Conservation (phyloP, 2,113 vertebrate genomes). For the Antidorcas marsupialis region DNA sequence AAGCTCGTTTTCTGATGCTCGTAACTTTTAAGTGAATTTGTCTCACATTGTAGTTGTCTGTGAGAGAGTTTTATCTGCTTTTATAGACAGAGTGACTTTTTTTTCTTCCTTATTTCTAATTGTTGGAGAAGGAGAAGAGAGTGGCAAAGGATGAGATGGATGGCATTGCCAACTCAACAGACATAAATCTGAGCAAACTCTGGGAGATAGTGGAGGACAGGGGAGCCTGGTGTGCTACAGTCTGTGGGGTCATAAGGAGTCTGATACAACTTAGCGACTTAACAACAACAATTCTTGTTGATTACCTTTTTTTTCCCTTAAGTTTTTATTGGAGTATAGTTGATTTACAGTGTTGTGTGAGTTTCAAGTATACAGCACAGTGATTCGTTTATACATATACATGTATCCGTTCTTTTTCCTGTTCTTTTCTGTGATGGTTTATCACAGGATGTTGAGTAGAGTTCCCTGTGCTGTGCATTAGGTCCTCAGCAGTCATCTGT, state of each 20-base stretch:
- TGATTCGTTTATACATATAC: neutral
- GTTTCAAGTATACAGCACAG: neutral
- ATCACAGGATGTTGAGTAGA: neutral
- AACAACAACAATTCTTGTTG: neutral
- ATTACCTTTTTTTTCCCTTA: neutral
- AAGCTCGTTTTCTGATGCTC: neutral
- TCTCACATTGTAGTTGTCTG: neutral
- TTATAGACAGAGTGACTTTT: neutral
- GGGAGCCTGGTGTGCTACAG: neutral
- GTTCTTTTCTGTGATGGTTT: neutral
- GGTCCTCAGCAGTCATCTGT: neutral
- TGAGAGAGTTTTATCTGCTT: neutral
- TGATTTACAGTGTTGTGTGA: neutral
- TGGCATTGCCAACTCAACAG: neutral
- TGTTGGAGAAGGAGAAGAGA: neutral
- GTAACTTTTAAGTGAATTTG: neutral
- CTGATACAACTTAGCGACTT: neutral
- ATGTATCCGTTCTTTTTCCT: neutral
- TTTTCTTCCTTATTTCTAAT: neutral
- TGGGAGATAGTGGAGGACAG: neutral
- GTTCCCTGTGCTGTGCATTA: neutral
- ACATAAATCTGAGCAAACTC: neutral
- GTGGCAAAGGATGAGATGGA: neutral
- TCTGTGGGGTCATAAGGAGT: neutral
- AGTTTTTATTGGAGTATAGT: neutral